phyloP scores from a whole-genome alignment of 2,888 invertebrate genomes.

The Heliconius aoede region DNA sequence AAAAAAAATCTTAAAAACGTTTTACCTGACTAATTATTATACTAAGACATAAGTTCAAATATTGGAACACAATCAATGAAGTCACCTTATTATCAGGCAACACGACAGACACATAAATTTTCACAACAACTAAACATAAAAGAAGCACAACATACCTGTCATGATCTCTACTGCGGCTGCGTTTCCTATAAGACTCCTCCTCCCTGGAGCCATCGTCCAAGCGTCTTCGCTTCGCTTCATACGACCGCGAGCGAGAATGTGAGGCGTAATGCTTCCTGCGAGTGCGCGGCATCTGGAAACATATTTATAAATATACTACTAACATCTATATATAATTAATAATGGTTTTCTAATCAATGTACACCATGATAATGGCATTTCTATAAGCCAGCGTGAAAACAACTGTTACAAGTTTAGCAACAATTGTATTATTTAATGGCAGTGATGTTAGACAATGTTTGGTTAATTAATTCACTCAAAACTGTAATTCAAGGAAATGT shows the following conservation, averaged over 20 bases:
- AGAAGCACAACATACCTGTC: conserved; percentile 82
- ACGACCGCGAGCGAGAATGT: conserved; percentile 83
- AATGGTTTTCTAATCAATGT: conserved; percentile 16
- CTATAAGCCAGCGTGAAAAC: conserved; percentile 50
- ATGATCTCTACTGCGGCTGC: conserved; percentile 77
- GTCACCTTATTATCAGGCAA: too few relatives aligned
- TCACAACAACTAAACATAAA: background rate
- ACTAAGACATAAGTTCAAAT: too few relatives aligned
- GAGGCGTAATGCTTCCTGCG: conserved; percentile 91
- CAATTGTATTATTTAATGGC: conserved; percentile 45
- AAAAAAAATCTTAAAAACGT: too few relatives aligned
- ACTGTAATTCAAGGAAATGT: background rate
- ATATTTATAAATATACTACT: background rate
- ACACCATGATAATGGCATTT: conserved; percentile 50
- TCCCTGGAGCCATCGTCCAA: conserved; percentile 83
- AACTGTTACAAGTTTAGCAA: conserved; percentile 47
- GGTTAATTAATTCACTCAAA: conserved; percentile 25
- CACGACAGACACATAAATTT: background rate
- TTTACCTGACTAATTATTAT: too few relatives aligned
- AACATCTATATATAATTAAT: background rate
- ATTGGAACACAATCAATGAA: too few relatives aligned
- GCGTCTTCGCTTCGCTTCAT: conserved; percentile 88
- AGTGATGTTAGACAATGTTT: conserved; percentile 25
- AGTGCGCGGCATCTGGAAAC: conserved; percentile 90
- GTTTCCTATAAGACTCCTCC: conserved; percentile 75